phyloP scores from a whole-genome alignment of 2,888 invertebrate species.

The Drosophila pseudotakahashii region DNA sequence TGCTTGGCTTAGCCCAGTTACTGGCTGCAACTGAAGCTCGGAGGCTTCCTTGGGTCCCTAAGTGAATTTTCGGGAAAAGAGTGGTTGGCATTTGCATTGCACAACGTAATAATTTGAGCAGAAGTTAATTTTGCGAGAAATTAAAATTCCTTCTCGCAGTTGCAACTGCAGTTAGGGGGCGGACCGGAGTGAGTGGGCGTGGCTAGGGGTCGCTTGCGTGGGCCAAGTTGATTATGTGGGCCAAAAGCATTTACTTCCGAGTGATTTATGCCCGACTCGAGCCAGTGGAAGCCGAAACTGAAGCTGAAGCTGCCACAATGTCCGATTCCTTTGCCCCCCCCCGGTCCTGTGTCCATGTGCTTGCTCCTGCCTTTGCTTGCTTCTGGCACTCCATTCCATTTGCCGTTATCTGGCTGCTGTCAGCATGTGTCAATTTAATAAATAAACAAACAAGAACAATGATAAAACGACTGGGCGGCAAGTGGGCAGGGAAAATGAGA shows the following conservation, averaged over 20 bases:
- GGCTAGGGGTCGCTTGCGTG: background rate
- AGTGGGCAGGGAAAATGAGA: conserved; percentile 8
- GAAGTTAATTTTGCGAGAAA: conserved; percentile 76
- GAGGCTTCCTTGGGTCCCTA: conserved; percentile 33
- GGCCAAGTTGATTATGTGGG: conserved; percentile 48
- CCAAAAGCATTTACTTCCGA: conserved; percentile 53
- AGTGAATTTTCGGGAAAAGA: conserved; percentile 38
- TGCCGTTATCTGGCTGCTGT: conserved; percentile 58
- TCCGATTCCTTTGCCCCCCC: conserved; percentile 49
- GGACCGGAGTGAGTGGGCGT: background rate
- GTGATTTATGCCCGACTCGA: conserved; percentile 60
- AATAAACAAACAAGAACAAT: conserved; percentile 63
- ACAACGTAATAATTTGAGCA: conserved; percentile 58
- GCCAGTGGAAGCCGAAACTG: conserved; percentile 17
- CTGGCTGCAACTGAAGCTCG: background rate
- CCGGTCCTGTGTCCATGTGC: conserved; percentile 9
- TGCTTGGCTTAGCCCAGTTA: conserved; percentile 35
- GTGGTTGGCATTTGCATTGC: conserved; percentile 67
- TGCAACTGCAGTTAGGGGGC: conserved; percentile 38
- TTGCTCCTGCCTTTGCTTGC: conserved; percentile 11
- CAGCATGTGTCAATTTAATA: conserved; percentile 78
- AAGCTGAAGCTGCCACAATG: conserved; percentile 24
- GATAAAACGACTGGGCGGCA: conserved; percentile 46
- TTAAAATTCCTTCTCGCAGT: conserved; percentile 61
- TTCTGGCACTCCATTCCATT: conserved; percentile 40